Percentiles rank a stretch among this genome's conserved stretches.
These are phyloP conservation scores for Chrysopilus asiliformis DNA, from an alignment of 2,888 invertebrate genomes.

Conservation along the genomic window DNA sequence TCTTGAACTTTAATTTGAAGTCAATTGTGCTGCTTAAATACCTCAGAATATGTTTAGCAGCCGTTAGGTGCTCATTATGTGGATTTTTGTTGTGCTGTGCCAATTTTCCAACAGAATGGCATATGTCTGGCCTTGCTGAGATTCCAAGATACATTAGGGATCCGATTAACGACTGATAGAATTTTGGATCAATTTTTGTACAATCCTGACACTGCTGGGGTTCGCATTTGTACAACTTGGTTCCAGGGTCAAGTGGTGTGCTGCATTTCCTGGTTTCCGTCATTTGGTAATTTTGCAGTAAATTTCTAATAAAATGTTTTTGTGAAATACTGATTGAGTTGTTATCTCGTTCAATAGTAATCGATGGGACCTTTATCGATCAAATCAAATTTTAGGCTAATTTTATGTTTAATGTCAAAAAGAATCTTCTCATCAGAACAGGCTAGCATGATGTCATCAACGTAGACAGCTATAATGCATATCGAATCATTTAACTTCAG, in stretches of 20 bases:
- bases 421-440: neutral
- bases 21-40: conserved; percentile 14
- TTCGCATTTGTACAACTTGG: neutral
- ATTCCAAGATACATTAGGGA: conserved; percentile 13
- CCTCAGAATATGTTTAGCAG: conserved; percentile 15
- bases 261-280: conserved; percentile 1
- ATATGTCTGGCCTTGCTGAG: conserved; percentile 13
- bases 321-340: neutral
- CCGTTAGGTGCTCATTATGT: conserved; percentile 16
- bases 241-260: conserved; percentile 8
- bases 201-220: too few relatives aligned
- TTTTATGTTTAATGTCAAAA: neutral
- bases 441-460: conserved; percentile 1
- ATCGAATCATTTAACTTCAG: too few relatives aligned
- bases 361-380: conserved; percentile 1
- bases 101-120: conserved; percentile 8
- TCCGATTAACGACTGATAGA: conserved; percentile 12
- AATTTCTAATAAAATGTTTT: neutral
- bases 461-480: conserved; percentile 1
- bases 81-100: conserved; percentile 17
- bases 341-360: too few relatives aligned
- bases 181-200: neutral
- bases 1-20: conserved; percentile 12
- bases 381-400: neutral
- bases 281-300: conserved; percentile 2